phyloP scores from a whole-genome alignment of 2,113 vertebrate genomes.

The Sterrhoptilus dennistouni region DNA sequence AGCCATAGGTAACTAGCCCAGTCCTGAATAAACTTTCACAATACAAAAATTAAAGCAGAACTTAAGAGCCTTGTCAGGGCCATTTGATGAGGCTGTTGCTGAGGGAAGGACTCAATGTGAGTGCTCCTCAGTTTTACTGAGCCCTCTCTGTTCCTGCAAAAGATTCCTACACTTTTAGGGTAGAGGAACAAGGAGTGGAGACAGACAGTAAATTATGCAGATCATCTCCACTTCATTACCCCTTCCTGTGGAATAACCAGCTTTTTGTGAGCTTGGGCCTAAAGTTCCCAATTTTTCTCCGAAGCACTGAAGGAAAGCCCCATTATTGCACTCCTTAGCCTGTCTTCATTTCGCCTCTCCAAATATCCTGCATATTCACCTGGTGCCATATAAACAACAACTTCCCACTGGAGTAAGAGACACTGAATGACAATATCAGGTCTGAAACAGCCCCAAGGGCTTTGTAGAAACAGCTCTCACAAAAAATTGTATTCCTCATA shows the following conservation, averaged over 20 bases:
- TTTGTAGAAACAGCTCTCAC: background rate
- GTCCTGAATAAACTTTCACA: background rate
- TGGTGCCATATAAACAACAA: background rate
- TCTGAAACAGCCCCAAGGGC: background rate
- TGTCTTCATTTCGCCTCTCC: background rate
- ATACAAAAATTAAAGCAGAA: background rate
- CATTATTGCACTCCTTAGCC: background rate
- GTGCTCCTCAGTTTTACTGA: background rate
- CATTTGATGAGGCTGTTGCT: background rate
- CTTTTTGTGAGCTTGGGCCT: background rate
- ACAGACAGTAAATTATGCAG: background rate
- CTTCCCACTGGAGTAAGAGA: background rate
- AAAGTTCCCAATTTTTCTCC: background rate
- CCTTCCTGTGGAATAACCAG: background rate
- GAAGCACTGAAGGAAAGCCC: background rate
- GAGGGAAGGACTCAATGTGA: background rate
- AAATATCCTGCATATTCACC: background rate
- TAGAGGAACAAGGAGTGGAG: background rate
- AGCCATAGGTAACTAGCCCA: background rate
- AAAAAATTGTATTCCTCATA: background rate
- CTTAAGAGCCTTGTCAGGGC: background rate
- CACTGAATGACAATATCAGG: background rate
- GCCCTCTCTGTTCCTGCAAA: background rate
- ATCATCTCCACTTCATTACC: fast-evolving
- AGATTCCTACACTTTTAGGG: background rate